These are phyloP conservation scores for Drosophila colorata DNA, from an alignment of 2,888 invertebrate species.

Conservation along the genomic window DNA sequence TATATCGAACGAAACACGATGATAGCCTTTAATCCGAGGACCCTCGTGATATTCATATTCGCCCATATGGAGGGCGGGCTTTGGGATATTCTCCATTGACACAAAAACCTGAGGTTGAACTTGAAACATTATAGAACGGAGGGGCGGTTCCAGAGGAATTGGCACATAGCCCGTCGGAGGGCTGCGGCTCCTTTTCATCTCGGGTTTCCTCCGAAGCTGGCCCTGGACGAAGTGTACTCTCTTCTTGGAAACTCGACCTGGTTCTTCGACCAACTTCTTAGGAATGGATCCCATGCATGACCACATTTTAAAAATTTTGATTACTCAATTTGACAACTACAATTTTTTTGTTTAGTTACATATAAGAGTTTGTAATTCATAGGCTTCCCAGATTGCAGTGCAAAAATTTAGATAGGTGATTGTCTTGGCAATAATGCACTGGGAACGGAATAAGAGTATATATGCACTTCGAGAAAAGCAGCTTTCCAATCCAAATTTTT, in stretches of 20 bases:
- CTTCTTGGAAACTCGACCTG: neutral
- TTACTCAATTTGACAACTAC: too few relatives aligned
- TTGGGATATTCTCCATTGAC: neutral
- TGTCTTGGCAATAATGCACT: too few relatives aligned
- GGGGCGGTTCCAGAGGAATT: neutral
- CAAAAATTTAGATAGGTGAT: too few relatives aligned
- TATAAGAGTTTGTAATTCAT: neutral
- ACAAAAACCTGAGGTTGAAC: too few relatives aligned
- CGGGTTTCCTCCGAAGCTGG: too few relatives aligned
- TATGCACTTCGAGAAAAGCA: too few relatives aligned
- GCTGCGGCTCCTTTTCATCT: accelerated
- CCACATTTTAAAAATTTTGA: neutral
- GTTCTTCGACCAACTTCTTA: neutral
- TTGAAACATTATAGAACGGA: neutral
- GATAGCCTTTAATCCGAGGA: neutral
- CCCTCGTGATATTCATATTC: neutral
- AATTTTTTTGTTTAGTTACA: neutral
- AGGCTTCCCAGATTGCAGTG: neutral
- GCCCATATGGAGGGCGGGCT: neutral
- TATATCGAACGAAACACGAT: slow-evolving; percentile 9
- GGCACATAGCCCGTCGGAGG: slow-evolving; percentile 1
- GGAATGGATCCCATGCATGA: slow-evolving; percentile 13
- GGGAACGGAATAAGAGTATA: too few relatives aligned
- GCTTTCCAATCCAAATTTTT: too few relatives aligned
- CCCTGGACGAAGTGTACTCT: neutral